Percentiles rank a stretch among this genome's conserved stretches.
Conservation (phyloP, 2,797 vertebrate genomes). For the Ctenopoma kingsleyae region DNA sequence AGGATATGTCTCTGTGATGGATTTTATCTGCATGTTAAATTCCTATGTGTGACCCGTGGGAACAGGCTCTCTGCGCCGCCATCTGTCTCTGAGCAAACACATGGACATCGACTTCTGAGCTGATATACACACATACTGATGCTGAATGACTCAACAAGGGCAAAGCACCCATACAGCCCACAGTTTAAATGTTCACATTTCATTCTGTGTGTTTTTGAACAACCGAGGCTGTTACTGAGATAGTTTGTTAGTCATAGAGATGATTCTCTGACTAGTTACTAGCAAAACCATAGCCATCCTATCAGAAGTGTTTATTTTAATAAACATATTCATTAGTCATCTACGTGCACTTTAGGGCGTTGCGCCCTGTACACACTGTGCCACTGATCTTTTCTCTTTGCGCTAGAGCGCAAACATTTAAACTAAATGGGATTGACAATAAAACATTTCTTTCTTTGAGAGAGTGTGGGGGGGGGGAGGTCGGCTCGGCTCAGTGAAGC, state of each 20-base stretch:
- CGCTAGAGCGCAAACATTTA: no score
- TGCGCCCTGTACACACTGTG: no score
- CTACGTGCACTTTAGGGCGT: neutral
- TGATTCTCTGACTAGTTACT: neutral
- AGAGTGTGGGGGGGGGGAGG: no score
- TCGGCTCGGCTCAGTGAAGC: no score
- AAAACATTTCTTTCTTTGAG: no score
- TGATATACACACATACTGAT: conserved; percentile 15
- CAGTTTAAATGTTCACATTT: conserved; percentile 18
- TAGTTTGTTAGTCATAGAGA: neutral
- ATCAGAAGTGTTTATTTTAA: neutral
- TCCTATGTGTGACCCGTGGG: conserved; percentile 74
- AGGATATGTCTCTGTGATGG: conserved; percentile 71
- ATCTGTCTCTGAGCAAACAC: conserved; percentile 77
- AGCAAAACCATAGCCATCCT: neutral
- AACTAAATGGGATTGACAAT: neutral
- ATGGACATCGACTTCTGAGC: conserved; percentile 55
- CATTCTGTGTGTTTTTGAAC: neutral
- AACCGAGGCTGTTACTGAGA: neutral
- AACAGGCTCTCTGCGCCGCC: conserved; percentile 63
- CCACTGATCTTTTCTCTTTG: no score
- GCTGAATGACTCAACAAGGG: conserved; percentile 34
- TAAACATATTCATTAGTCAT: neutral
- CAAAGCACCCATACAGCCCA: conserved; percentile 20
- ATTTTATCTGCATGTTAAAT: conserved; percentile 76